Evolutionary conservation across 2,797 vertebrate species (phyloP).

Genomic region (Spinus olivaceus): DNA sequence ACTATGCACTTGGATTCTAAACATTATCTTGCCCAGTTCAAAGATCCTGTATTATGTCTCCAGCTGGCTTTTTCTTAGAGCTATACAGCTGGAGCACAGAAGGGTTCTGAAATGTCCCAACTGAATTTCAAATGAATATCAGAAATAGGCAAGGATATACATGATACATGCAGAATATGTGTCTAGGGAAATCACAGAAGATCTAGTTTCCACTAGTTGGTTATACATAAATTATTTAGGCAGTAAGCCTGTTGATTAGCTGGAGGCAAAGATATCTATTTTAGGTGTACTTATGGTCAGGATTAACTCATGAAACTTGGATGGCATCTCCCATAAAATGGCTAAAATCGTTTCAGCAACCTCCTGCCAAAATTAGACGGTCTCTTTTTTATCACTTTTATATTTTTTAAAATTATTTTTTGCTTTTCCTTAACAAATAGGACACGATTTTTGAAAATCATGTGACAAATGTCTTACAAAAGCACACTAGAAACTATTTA

Average conservation of each 20-base stretch:
- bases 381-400: not conserved
- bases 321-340: not conserved
- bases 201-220: conserved; percentile 55
- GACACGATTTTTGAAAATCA: conserved; percentile 16
- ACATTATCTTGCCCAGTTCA: not conserved
- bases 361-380: not conserved
- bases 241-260: conserved; percentile 56
- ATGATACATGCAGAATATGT: conserved; percentile 53
- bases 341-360: not conserved
- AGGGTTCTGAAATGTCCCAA: conserved; percentile 52
- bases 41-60: conserved; percentile 1
- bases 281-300: conserved; percentile 34
- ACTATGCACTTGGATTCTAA: not conserved
- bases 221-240: conserved; percentile 65
- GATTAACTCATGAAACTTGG: conserved; percentile 43
- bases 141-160: conserved; percentile 61
- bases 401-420: not conserved
- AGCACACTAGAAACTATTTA: conserved; percentile 50
- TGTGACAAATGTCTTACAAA: conserved; percentile 43
- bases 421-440: not conserved
- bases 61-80: conserved; percentile 44
- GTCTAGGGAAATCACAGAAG: conserved; percentile 62
- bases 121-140: conserved; percentile 63
- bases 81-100: conserved; percentile 34
- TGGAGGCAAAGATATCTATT: conserved; percentile 54